Evolutionary conservation across 2,888 invertebrate species (phyloP).

Genomic region (Callosobruchus maculatus): DNA sequence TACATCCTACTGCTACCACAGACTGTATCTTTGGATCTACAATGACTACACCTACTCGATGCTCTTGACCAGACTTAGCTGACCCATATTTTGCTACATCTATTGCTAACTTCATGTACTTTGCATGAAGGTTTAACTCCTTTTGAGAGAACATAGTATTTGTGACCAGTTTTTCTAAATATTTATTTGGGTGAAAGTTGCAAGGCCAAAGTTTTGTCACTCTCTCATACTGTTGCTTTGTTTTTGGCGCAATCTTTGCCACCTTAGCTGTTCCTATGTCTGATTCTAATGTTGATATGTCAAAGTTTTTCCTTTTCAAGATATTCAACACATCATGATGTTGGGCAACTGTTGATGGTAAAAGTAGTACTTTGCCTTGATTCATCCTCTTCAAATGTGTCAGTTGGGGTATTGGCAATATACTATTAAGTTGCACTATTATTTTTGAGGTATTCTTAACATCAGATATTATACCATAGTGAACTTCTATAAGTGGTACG

Average conservation of each 20-base stretch:
- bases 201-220: slow-evolving; percentile 71
- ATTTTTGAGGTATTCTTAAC: slow-evolving; percentile 61
- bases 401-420: slow-evolving; percentile 58
- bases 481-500: slow-evolving; percentile 53
- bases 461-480: slow-evolving; percentile 58
- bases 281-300: slow-evolving; percentile 52
- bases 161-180: slow-evolving; percentile 64
- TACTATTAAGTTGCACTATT: slow-evolving; percentile 57
- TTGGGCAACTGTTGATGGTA: slow-evolving; percentile 35
- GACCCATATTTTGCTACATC: slow-evolving; percentile 48
- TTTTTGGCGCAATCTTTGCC: slow-evolving; percentile 59
- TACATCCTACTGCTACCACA: slow-evolving; percentile 65
- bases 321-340: slow-evolving; percentile 32
- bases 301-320: slow-evolving; percentile 51
- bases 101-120: slow-evolving; percentile 59
- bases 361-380: slow-evolving; percentile 58
- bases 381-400: slow-evolving; percentile 72
- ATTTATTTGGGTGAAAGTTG: slow-evolving; percentile 78
- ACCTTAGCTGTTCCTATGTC: slow-evolving; percentile 57
- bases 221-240: slow-evolving; percentile 63
- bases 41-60: slow-evolving; percentile 58
- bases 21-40: slow-evolving; percentile 68
- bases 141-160: slow-evolving; percentile 57
- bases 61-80: slow-evolving; percentile 20
- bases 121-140: slow-evolving; percentile 56